Evolutionary conservation across 2,797 vertebrate genomes (phyloP).

Genomic region (Tarsius wallacei): DNA sequence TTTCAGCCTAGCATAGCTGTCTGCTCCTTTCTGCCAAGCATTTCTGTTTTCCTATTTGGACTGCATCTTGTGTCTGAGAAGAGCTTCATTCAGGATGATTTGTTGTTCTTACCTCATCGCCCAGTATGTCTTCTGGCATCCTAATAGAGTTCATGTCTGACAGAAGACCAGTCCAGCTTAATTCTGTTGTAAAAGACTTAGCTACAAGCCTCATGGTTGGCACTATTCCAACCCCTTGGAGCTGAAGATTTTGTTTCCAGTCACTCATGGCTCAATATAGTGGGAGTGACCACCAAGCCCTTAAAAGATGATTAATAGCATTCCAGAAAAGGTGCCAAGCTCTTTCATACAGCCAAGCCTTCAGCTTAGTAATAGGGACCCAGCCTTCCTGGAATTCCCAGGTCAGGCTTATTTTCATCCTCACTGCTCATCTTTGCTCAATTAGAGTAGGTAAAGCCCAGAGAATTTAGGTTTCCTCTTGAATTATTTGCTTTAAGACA

Average conservation of each 20-base stretch:
- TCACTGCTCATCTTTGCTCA: not conserved
- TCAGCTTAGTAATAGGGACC: not conserved
- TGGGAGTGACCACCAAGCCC: not conserved
- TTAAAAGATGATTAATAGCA: not conserved
- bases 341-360: conserved; percentile 27
- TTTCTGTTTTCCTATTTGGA: not conserved
- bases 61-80: not conserved
- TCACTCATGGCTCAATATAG: not conserved
- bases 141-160: not conserved
- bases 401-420: not conserved
- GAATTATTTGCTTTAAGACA: conserved; percentile 1
- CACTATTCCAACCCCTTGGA: not conserved
- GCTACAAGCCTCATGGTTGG: not conserved
- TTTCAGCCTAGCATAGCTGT: not conserved
- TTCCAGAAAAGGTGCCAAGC: not conserved
- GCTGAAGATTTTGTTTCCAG: not conserved
- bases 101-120: not conserved
- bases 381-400: not conserved
- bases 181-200: not conserved
- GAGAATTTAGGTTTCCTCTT: conserved; percentile 21
- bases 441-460: not conserved
- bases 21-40: not conserved
- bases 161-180: not conserved
- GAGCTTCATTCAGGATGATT: not conserved
- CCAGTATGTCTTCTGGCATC: not conserved